Percentiles rank a stretch among this genome's conserved stretches.
These are phyloP conservation scores for Caenorhabditis angaria DNA, from an alignment of 2,888 invertebrate genomes.

Conservation along the genomic window DNA sequence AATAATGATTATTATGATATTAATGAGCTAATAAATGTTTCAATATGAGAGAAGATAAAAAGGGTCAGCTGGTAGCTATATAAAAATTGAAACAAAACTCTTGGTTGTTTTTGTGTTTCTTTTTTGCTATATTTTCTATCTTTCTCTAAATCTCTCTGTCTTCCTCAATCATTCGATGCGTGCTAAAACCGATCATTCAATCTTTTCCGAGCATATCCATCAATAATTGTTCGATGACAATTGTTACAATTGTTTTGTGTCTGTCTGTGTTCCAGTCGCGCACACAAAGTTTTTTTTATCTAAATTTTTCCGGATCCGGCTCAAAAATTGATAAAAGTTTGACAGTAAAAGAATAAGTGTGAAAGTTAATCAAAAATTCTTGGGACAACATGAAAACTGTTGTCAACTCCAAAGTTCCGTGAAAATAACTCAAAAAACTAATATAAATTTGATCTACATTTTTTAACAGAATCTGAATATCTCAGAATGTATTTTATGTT, in stretches of 20 bases:
- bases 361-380: no score
- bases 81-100: constrained; percentile 8
- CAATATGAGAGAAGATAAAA: constrained; percentile 31
- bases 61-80: constrained; percentile 31
- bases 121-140: constrained; percentile 2
- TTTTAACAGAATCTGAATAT: no score
- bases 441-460: no score
- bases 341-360: no score
- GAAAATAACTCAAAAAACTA: no score
- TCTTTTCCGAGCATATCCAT: constrained; percentile 38
- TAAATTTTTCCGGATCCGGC: not conserved
- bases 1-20: no score
- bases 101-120: constrained; percentile 20
- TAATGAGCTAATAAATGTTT: not conserved
- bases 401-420: no score
- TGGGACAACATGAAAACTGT: no score
- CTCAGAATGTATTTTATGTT: no score
- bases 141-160: constrained; percentile 22
- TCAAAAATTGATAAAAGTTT: no score
- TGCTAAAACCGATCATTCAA: constrained; percentile 40
- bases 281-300: constrained; percentile 8
- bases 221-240: constrained; percentile 25
- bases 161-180: constrained; percentile 39
- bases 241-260: constrained; percentile 9
- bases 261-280: no score